Evolutionary conservation across 2,888 invertebrate genomes (phyloP), one percentile per base, ranked within the genome.

Genomic region (Diarsia dahlii): DNA sequence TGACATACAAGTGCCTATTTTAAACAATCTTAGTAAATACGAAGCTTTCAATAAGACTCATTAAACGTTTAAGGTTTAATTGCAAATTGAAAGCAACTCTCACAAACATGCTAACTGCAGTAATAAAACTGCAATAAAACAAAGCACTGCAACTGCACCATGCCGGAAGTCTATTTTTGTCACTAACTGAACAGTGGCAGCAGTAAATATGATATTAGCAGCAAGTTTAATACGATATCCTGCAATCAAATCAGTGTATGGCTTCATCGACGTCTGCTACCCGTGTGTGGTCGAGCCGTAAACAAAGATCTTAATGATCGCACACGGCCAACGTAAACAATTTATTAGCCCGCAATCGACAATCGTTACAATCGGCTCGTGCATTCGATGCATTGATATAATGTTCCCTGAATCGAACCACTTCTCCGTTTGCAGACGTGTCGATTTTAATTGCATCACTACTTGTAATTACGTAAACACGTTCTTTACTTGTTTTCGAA

Each of bases 291-390:
- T 95, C 95, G 91, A 88, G 86, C 90, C 90, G 93, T 95, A 95
- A 95, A 95, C 95, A 95, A 94, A 94, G 93, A 93, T 95, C 94
- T 95, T 95, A 95, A 95, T 94, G 94, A 92, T 92, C 92, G 90
- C 88, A 90, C 92, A 92, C 89, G 91, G 91, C 89, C 91, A 94
- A 94, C 89, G 94, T 94, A 94, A 94, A 94, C 94, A 94, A 94
- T 95, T 94, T 95, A 95, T 95, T 94, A 92, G 89, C 89, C 92
- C 93, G 91, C 95, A 95, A 94, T 95, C 94, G 93, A 94, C 92
- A 94, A 91, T 92, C 93, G 90, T 94, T 93, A 93, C 94, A 95
- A 94, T 94, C 92, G 93, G 93, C 93, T 93, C 91, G 90, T 90
- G 90, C 89, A 93, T 92, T 92, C 93, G 91, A 92, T 92, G 91